These are phyloP conservation scores for Aleiodes testaceus DNA, from an alignment of 2,888 invertebrate genomes.

Conservation along the genomic window DNA sequence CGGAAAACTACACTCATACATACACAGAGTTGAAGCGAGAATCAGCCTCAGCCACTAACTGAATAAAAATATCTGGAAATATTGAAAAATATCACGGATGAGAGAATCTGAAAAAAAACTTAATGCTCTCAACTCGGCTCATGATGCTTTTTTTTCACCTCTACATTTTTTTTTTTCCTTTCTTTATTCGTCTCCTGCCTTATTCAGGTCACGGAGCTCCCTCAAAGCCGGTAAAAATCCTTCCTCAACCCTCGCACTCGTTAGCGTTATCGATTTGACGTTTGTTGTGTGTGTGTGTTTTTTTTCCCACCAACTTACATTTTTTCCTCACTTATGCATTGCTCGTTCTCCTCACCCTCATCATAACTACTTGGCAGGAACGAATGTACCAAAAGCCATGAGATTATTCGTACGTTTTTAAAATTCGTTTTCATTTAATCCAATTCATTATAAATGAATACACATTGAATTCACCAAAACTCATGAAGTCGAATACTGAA, in stretches of 20 bases:
- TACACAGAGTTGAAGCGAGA: background rate
- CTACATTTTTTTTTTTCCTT: constrained; percentile 5
- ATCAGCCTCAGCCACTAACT: background rate
- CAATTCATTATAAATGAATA: too few species aligned
- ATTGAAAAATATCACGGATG: constrained; percentile 45
- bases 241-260: constrained; percentile 46
- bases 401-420: too few species aligned
- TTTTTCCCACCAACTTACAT: background rate
- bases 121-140: constrained; percentile 26
- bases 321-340: constrained; percentile 3
- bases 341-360: background rate
- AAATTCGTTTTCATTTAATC: too few species aligned
- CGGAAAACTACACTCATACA: constrained; percentile 18
- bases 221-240: constrained; percentile 46
- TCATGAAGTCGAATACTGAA: constrained; percentile 10
- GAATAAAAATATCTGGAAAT: constrained; percentile 8
- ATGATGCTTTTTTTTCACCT: constrained; percentile 10
- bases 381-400: background rate
- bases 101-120: constrained; percentile 36
- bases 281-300: background rate
- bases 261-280: constrained; percentile 51
- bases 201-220: constrained; percentile 51
- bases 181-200: constrained; percentile 35
- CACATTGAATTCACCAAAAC: too few species aligned
- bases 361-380: background rate